A percentile compares a stretch with the other conserved stretches of the same genome.
phyloP scores from a whole-genome alignment of 2,888 invertebrate genomes.

The Muscina levida region DNA sequence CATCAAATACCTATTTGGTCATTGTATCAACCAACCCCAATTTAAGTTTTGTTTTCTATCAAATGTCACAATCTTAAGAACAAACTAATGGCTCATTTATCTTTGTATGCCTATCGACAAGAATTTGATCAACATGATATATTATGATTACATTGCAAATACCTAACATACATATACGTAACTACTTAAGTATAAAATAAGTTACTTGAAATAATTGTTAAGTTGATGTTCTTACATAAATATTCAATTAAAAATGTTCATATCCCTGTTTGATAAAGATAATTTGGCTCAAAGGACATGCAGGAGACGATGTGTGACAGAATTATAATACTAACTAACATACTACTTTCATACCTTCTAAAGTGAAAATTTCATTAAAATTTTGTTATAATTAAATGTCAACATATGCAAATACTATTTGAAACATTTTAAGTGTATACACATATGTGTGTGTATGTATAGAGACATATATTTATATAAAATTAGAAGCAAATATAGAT shows the following conservation, averaged over 20 bases:
- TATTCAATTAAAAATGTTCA: conserved; percentile 32
- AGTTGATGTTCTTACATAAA: conserved; percentile 10
- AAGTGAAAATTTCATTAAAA: conserved; percentile 73
- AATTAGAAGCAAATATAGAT: too few relatives aligned
- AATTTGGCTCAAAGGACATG: conserved; percentile 1
- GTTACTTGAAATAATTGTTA: conserved; percentile 32
- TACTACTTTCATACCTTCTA: conserved; percentile 7
- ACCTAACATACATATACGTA: too few relatives aligned
- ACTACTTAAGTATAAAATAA: not conserved
- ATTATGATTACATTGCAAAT: too few relatives aligned
- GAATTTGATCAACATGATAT: too few relatives aligned
- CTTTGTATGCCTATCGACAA: too few relatives aligned
- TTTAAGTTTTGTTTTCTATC: too few relatives aligned
- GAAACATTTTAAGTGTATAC: conserved; percentile 35
- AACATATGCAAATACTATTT: conserved; percentile 73
- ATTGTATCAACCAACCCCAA: too few relatives aligned
- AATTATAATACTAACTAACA: not conserved
- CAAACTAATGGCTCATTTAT: too few relatives aligned
- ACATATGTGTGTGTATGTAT: not conserved
- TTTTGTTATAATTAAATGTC: conserved; percentile 73
- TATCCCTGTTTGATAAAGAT: conserved; percentile 20
- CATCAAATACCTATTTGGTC: too few relatives aligned
- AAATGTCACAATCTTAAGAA: too few relatives aligned
- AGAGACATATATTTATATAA: not conserved
- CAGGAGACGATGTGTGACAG: not conserved